A percentile compares a stretch with the other conserved stretches of the same genome.
Evolutionary conservation across 2,797 vertebrate species (phyloP).

Genomic region (Rhabdophis nuchalis): DNA sequence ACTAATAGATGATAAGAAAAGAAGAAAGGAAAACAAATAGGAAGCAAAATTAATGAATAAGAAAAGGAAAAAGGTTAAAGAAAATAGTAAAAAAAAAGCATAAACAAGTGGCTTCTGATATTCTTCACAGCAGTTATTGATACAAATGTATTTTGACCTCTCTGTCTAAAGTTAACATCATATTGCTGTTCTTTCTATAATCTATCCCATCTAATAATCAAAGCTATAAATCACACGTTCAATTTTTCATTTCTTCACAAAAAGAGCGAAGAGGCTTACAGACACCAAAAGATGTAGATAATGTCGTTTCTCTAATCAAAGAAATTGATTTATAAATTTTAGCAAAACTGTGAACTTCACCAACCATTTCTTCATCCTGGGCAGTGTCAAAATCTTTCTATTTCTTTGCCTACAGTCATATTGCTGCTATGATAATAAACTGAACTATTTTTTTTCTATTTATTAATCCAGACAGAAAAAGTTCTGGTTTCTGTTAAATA

Average conservation of each 20-base stretch:
- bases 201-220: background rate
- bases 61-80: too few relatives aligned
- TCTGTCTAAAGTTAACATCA: background rate
- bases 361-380: background rate
- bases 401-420: background rate
- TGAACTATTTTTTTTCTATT: background rate
- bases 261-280: background rate
- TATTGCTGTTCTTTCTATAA: background rate
- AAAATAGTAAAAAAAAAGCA: background rate
- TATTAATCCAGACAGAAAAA: background rate
- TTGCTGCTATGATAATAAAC: background rate
- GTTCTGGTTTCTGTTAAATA: background rate
- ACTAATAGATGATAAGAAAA: too few relatives aligned
- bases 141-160: background rate
- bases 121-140: background rate
- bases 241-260: background rate
- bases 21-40: too few relatives aligned
- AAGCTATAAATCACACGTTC: background rate
- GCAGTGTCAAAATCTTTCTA: background rate
- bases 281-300: background rate
- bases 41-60: too few relatives aligned
- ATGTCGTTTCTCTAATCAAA: background rate
- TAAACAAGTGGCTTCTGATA: background rate
- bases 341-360: background rate
- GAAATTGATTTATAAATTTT: background rate